A percentile compares a stretch with the other conserved stretches of the same genome.
Conservation (phyloP, 1,140 invertebrate genomes). For the Brachionus koreanus region DNA sequence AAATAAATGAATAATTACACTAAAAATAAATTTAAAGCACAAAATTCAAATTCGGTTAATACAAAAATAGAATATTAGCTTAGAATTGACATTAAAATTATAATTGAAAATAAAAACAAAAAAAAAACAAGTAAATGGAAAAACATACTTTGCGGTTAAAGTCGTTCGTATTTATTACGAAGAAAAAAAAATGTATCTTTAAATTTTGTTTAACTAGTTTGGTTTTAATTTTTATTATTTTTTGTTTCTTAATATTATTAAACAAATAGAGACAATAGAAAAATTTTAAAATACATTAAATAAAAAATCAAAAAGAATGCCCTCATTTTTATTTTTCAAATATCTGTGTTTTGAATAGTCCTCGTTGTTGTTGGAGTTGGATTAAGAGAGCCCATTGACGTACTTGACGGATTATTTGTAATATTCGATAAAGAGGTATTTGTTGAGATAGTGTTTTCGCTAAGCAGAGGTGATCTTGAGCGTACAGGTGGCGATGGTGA, state of each 20-base stretch:
- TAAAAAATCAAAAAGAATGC: not conserved
- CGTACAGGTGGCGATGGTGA: slow-evolving; percentile 9
- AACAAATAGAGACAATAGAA: too few relatives aligned
- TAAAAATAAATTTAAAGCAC: not conserved
- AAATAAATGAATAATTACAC: not conserved
- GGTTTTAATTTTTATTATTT: not conserved
- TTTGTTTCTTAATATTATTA: not conserved
- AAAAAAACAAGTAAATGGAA: not conserved
- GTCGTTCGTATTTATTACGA: not conserved
- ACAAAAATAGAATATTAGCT: not conserved
- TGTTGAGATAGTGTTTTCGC: not conserved
- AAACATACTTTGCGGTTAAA: not conserved
- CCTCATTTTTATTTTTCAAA: not conserved
- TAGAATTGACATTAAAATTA: not conserved
- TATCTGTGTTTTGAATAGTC: slow-evolving; percentile 38
- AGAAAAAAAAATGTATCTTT: not conserved
- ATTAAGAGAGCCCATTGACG: not conserved
- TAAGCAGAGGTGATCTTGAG: not conserved
- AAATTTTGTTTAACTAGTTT: not conserved
- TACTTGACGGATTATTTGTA: slow-evolving; percentile 31
- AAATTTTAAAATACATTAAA: not conserved
- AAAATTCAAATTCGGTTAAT: not conserved
- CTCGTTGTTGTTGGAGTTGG: not conserved
- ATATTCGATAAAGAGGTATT: slow-evolving; percentile 24
- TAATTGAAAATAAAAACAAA: not conserved